Evolutionary conservation across 2,888 invertebrate genomes (phyloP).

Genomic region (Lamellibrachia satsuma): DNA sequence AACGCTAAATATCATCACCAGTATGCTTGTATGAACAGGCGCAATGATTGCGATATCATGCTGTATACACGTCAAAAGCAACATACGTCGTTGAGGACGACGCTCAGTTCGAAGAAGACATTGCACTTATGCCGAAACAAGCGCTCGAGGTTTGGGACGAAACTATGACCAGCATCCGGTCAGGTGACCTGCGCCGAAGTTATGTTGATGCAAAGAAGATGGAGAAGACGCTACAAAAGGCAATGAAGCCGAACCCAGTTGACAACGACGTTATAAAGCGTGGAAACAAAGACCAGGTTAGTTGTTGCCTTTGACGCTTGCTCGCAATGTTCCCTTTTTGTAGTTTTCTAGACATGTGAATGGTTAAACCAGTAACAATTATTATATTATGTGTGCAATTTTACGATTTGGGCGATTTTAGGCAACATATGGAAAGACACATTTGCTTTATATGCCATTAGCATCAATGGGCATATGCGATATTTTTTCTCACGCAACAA

Average conservation of each 20-base stretch:
- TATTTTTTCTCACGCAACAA: no score
- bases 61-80: neutral
- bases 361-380: no score
- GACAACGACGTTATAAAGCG: neutral
- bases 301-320: neutral
- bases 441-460: no score
- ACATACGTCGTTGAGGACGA: neutral
- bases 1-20: no score
- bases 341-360: neutral
- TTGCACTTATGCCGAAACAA: neutral
- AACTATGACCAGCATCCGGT: neutral
- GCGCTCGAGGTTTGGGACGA: neutral
- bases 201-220: neutral
- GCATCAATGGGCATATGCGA: no score
- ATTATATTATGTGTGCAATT: no score
- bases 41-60: neutral
- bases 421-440: no score
- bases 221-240: neutral
- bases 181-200: neutral
- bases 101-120: neutral
- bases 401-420: no score
- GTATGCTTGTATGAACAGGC: neutral
- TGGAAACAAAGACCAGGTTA: neutral
- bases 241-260: neutral
- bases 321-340: neutral